Evolutionary conservation across 2,888 invertebrate genomes (phyloP).

Genomic region (Liopterus haemorrhoidalis): DNA sequence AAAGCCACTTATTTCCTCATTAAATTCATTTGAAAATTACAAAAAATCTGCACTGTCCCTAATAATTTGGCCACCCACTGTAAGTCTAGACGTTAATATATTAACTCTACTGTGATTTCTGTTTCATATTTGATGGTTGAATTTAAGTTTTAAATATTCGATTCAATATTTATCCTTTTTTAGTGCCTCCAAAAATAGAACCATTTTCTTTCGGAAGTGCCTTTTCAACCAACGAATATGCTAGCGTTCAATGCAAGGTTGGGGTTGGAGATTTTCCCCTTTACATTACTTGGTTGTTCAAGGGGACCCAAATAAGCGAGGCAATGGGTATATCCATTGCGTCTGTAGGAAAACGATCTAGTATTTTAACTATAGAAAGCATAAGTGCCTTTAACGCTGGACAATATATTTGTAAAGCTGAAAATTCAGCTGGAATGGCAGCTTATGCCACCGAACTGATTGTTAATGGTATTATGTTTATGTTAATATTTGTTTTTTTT

Average conservation of each 20-base stretch:
- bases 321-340: conserved; percentile 52
- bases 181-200: conserved; percentile 16
- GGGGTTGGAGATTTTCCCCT: conserved; percentile 17
- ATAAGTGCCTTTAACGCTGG: conserved; percentile 44
- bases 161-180: background rate
- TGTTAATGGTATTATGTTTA: conserved; percentile 67
- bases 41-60: too few species aligned
- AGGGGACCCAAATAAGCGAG: conserved; percentile 7
- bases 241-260: too few species aligned
- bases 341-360: conserved; percentile 45
- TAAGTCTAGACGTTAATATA: too few species aligned
- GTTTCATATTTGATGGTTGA: background rate
- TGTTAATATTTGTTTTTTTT: too few species aligned
- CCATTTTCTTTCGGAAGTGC: conserved; percentile 20
- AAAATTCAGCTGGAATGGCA: conserved; percentile 58
- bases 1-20: too few species aligned
- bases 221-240: too few species aligned
- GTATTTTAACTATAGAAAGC: conserved; percentile 12
- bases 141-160: too few species aligned
- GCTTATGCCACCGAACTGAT: conserved; percentile 56
- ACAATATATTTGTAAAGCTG: conserved; percentile 60
- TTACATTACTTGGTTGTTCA: conserved; percentile 12
- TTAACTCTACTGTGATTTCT: background rate
- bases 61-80: too few species aligned
- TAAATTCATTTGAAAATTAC: too few species aligned